A percentile compares a stretch with the other conserved stretches of the same genome.
Conservation (phyloP, 1,140 invertebrate genomes). For the Bicyclus anynana region DNA sequence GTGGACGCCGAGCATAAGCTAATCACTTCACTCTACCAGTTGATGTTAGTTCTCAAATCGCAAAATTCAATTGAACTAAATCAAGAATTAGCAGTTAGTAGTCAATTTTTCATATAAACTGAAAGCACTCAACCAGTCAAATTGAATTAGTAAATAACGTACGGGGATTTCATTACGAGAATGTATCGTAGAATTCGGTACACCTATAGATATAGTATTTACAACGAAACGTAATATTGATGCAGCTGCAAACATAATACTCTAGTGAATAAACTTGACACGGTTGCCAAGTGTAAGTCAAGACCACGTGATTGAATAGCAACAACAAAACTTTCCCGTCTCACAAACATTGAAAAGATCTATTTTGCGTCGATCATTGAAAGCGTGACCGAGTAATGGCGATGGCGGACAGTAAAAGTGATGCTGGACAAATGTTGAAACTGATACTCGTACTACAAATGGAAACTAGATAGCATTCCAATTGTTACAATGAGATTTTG, state of each 20-base stretch:
- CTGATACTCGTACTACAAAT: constrained; percentile 12
- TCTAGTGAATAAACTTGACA: not conserved
- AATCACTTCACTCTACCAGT: no score
- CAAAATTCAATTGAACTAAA: no score
- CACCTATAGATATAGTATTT: not conserved
- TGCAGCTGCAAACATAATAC: not conserved
- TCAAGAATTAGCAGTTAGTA: no score
- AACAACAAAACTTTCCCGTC: not conserved
- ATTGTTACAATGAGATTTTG: not conserved
- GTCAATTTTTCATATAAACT: no score
- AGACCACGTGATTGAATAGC: not conserved
- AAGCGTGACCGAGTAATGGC: constrained; percentile 45
- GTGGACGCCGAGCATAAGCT: no score
- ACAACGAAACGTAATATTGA: not conserved
- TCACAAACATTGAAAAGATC: constrained; percentile 7
- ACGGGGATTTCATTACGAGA: no score
- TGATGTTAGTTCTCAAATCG: no score
- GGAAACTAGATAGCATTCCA: constrained; percentile 19
- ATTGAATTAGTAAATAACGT: no score
- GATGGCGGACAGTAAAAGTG: constrained; percentile 47
- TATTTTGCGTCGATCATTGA: constrained; percentile 27
- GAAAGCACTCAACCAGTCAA: no score
- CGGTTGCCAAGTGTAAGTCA: not conserved
- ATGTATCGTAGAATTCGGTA: no score
- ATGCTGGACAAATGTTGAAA: constrained; percentile 34